Conservation (phyloP, 2,888 invertebrate genomes). For the Candidula unifasciata region DNA sequence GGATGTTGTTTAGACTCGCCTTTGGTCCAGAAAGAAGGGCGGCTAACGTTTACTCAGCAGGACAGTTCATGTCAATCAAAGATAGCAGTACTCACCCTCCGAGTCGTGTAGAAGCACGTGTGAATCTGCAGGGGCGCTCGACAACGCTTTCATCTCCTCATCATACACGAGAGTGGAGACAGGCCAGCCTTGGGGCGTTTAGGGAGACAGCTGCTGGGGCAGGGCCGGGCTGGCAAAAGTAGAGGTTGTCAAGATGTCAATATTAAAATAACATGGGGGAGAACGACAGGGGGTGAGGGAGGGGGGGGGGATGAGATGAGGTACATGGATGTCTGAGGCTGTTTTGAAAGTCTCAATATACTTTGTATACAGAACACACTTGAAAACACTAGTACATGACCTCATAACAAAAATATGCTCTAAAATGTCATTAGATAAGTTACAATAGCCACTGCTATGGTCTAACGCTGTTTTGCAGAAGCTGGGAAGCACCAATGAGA, state of each 20-base stretch:
- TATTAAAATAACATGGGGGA: neutral
- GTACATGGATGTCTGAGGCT: no score
- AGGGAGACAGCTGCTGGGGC: neutral
- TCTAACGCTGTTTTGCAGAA: no score
- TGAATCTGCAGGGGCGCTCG: conserved; percentile 28
- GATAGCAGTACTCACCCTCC: conserved; percentile 33
- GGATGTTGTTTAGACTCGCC: neutral
- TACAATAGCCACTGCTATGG: no score
- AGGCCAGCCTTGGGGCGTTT: conserved; percentile 26
- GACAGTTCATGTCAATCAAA: neutral
- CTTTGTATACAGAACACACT: no score
- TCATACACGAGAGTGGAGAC: conserved; percentile 25
- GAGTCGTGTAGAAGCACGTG: conserved; percentile 42
- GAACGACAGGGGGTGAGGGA: neutral
- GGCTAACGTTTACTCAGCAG: neutral
- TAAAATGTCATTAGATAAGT: no score
- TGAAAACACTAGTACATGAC: no score
- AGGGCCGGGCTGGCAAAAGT: neutral
- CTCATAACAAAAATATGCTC: no score
- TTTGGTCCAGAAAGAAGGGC: neutral
- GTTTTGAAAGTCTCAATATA: no score
- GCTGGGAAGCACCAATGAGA: no score
- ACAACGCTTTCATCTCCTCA: conserved; percentile 47
- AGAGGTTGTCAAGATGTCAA: neutral
- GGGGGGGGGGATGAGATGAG: neutral